Conservation (phyloP, 2,113 vertebrate species). For the Motacilla tschutschensis region DNA sequence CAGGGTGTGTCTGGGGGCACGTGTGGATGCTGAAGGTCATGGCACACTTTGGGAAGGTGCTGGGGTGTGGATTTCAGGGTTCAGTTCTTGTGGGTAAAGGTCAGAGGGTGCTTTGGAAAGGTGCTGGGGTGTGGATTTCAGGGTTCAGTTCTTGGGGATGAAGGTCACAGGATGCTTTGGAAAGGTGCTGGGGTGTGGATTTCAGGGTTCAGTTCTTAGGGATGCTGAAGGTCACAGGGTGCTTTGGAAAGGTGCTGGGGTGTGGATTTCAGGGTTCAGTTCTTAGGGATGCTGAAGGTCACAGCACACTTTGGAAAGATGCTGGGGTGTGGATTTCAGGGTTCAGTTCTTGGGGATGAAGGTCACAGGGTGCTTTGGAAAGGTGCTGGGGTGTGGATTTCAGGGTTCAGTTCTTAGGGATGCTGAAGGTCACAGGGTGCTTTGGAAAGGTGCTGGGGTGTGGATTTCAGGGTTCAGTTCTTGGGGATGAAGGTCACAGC, state of each 20-base stretch:
- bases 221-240: too few relatives aligned
- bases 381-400: background rate
- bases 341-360: background rate
- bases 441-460: background rate
- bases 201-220: too few relatives aligned
- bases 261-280: too few relatives aligned
- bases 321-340: background rate
- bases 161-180: background rate
- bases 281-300: background rate
- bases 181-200: background rate
- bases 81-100: too few relatives aligned
- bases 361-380: fast-evolving
- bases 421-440: background rate
- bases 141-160: background rate
- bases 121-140: background rate
- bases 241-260: too few relatives aligned
- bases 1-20: background rate
- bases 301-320: fast-evolving
- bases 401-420: fast-evolving
- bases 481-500: too few relatives aligned
- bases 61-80: too few relatives aligned
- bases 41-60: too few relatives aligned
- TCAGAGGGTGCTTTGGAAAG: too few relatives aligned
- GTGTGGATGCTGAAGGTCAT: background rate
- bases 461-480: background rate